phyloP scores from a whole-genome alignment of 1,140 invertebrate species.

The Camponotus vicinus region DNA sequence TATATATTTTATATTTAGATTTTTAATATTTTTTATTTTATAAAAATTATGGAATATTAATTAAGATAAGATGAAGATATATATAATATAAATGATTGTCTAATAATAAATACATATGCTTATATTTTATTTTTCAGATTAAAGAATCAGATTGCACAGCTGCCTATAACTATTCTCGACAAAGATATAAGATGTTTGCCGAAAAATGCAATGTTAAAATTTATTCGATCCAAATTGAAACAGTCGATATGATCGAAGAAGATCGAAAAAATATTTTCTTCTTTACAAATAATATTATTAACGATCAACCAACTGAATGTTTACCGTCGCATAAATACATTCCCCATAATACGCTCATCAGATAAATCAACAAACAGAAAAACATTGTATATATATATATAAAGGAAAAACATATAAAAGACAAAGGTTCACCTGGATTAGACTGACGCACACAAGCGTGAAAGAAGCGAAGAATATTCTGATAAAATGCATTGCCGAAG shows the following conservation, averaged over 20 bases:
- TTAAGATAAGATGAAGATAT: too few relatives aligned
- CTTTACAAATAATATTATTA: not conserved
- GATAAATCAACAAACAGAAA: not conserved
- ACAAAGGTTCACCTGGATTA: not conserved
- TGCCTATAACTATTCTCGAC: not conserved
- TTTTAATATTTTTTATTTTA: too few relatives aligned
- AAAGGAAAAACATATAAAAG: not conserved
- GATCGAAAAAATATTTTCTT: not conserved
- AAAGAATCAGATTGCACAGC: not conserved
- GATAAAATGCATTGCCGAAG: not conserved
- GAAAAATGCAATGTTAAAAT: not conserved
- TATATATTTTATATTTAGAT: too few relatives aligned
- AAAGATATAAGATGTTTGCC: conserved; percentile 6
- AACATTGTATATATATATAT: too few relatives aligned
- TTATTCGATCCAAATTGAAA: not conserved
- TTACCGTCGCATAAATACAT: not conserved
- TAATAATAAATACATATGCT: too few relatives aligned
- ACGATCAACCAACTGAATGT: too few relatives aligned
- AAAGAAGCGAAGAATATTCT: not conserved
- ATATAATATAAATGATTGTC: too few relatives aligned
- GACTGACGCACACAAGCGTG: not conserved
- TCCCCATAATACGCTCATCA: not conserved
- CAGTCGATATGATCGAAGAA: not conserved
- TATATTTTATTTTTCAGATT: conserved; percentile 36
- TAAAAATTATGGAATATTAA: too few relatives aligned